These are phyloP conservation scores for Glaucomys volans DNA, from an alignment of 2,113 vertebrate genomes.

Conservation along the genomic window DNA sequence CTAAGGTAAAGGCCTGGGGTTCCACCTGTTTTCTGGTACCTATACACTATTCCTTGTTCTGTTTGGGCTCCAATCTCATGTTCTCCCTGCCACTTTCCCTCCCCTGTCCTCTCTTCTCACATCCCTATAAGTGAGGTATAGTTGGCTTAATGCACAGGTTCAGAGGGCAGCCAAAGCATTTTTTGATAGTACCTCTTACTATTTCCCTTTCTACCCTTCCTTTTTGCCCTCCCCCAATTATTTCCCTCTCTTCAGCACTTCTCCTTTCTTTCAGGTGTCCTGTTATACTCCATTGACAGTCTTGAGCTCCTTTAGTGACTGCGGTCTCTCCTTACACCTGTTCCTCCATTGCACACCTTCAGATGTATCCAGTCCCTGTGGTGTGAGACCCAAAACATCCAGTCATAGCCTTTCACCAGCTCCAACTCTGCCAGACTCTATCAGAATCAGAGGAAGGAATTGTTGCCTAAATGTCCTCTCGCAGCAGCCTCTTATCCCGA, in stretches of 20 bases:
- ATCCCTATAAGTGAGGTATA: not conserved
- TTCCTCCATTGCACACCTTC: not conserved
- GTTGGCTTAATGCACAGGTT: not conserved
- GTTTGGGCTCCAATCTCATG: not conserved
- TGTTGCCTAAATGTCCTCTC: not conserved
- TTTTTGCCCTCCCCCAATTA: not conserved
- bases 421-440: not conserved
- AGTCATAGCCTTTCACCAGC: not conserved
- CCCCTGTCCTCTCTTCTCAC: not conserved
- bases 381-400: not conserved
- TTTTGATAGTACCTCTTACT: not conserved
- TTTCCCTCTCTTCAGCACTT: not conserved
- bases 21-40: conserved; percentile 21
- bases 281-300: not conserved
- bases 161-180: not conserved
- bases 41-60: not conserved
- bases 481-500: not conserved
- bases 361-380: not conserved
- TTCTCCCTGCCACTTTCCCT: not conserved
- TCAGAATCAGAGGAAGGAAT: not conserved
- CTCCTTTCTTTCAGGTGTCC: not conserved
- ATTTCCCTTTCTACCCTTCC: not conserved
- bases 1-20: not conserved
- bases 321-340: not conserved
- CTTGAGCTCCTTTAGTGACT: not conserved